Percentiles rank a stretch among this genome's conserved stretches.
phyloP scores from a whole-genome alignment of 2,797 vertebrate genomes.

The Crax fasciolata region DNA sequence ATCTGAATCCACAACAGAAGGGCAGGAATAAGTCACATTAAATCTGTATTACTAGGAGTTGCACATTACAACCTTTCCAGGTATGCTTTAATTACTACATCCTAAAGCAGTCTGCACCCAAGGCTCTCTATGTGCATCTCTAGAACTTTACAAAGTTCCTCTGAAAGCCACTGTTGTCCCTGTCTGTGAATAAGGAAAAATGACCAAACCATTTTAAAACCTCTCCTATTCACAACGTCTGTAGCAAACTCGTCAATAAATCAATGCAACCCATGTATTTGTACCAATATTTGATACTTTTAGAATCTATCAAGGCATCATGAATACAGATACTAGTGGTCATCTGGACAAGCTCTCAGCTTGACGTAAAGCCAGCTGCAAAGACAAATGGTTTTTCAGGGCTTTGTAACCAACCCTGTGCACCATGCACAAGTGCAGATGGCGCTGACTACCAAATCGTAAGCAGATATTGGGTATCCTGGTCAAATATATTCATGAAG shows the following conservation, averaged over 20 bases:
- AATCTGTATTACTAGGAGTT: not conserved
- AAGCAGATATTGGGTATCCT: not conserved
- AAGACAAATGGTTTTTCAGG: not conserved
- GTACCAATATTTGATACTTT: not conserved
- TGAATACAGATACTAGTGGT: not conserved
- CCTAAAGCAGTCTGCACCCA: not conserved
- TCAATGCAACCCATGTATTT: fast-evolving
- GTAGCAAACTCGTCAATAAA: fast-evolving
- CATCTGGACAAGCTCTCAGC: not conserved
- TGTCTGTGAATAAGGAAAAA: not conserved
- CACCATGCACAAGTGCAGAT: not conserved
- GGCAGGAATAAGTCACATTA: not conserved
- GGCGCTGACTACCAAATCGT: not conserved
- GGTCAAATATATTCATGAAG: not conserved
- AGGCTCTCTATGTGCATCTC: too few relatives aligned
- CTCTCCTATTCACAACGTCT: not conserved
- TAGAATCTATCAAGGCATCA: not conserved
- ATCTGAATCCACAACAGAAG: not conserved
- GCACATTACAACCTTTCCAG: not conserved
- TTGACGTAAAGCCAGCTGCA: not conserved
- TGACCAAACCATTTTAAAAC: not conserved
- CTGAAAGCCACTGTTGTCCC: not conserved
- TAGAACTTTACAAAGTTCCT: not conserved
- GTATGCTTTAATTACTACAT: not conserved
- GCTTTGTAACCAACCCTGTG: not conserved